phyloP scores from a whole-genome alignment of 2,797 vertebrate genomes.

The Pipistrellus pipistrellus region DNA sequence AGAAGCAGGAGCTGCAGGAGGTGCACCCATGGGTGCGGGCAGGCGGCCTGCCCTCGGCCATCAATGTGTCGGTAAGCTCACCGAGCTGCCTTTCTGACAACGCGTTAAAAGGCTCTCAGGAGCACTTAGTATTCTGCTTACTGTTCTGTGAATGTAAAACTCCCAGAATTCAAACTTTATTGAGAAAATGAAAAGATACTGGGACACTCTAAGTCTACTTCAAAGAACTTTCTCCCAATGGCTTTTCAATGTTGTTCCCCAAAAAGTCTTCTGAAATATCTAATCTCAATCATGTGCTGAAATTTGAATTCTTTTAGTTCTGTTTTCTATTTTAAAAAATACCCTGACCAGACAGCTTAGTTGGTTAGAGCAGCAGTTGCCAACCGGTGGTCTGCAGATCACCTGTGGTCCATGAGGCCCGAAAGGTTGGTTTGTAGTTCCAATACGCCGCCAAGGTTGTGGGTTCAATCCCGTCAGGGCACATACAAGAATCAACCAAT shows the following conservation, averaged over 20 bases:
- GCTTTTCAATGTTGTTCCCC: background rate
- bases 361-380: no score
- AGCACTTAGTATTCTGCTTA: fast-evolving
- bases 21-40: conserved; percentile 95
- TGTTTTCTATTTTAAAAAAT: background rate
- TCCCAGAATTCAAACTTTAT: no score
- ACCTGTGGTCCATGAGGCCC: no score
- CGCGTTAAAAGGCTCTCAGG: fast-evolving
- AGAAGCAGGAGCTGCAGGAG: conserved; percentile 93
- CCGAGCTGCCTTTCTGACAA: fast-evolving
- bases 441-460: no score
- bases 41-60: conserved; percentile 92
- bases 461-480: no score
- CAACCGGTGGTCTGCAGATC: no score
- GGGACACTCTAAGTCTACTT: fast-evolving
- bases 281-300: fast-evolving
- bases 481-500: no score
- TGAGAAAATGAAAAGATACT: fast-evolving
- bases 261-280: no score
- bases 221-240: fast-evolving
- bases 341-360: no score
- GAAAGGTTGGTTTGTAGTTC: no score
- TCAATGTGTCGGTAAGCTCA: conserved; percentile 92
- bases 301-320: background rate
- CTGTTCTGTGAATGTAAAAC: no score